These are phyloP conservation scores for Crocallis elinguaria DNA, from an alignment of 2,888 invertebrate genomes.

Conservation along the genomic window DNA sequence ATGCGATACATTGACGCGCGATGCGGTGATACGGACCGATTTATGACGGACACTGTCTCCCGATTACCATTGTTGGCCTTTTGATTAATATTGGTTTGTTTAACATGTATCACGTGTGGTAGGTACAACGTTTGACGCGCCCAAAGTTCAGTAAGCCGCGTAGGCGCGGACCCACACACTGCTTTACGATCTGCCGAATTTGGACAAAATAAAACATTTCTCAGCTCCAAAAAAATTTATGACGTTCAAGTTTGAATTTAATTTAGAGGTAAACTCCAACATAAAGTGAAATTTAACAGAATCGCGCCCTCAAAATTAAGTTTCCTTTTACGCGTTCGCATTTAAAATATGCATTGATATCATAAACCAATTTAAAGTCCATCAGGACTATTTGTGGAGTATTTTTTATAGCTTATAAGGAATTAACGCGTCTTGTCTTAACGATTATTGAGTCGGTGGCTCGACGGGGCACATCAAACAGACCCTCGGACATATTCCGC, in stretches of 20 bases:
- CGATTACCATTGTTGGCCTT: constrained; percentile 52
- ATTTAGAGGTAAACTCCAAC: constrained; percentile 21
- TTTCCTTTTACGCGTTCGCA: constrained; percentile 15
- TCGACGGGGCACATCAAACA: constrained; percentile 54
- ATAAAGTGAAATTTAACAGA: constrained; percentile 18
- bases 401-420: constrained; percentile 51
- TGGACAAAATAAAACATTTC: constrained; percentile 27
- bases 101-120: constrained; percentile 15
- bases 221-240: constrained; percentile 18
- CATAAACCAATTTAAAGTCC: constrained; percentile 58
- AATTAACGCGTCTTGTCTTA: constrained; percentile 73
- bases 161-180: constrained; percentile 30
- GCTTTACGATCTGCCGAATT: constrained; percentile 29
- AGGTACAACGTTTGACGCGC: constrained; percentile 15
- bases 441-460: constrained; percentile 74
- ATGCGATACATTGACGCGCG: constrained; percentile 73
- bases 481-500: constrained; percentile 56
- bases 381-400: constrained; percentile 56
- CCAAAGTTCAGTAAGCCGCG: constrained; percentile 4
- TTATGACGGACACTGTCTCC: constrained; percentile 64
- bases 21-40: constrained; percentile 70
- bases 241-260: constrained; percentile 11
- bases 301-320: constrained; percentile 18
- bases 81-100: constrained; percentile 59
- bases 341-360: constrained; percentile 33